phyloP scores from a whole-genome alignment of 1,140 invertebrate genomes.

The Drosophila lini region DNA sequence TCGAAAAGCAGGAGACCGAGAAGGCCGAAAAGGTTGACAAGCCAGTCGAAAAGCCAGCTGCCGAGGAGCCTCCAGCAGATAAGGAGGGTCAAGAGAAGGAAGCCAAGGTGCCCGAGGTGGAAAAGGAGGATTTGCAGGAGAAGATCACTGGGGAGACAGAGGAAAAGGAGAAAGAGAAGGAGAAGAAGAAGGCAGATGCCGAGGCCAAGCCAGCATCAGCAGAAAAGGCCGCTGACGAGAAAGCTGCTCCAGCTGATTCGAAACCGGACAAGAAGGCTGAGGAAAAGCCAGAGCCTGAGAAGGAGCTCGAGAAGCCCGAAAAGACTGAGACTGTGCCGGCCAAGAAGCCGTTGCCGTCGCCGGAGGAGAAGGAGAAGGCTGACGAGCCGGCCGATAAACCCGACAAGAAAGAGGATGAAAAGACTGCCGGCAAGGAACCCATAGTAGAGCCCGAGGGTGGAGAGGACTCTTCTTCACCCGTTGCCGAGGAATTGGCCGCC shows the following conservation, averaged over 20 bases:
- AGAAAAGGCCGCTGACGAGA: constrained; percentile 32
- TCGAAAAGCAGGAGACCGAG: constrained; percentile 55
- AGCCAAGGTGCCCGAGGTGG: constrained; percentile 28
- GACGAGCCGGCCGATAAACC: constrained; percentile 18
- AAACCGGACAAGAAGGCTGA: constrained; percentile 35
- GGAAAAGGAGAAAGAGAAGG: background rate
- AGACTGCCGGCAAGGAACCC: constrained; percentile 26
- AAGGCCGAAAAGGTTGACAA: constrained; percentile 39
- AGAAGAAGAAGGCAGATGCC: constrained; percentile 27
- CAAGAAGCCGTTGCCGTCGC: constrained; percentile 3
- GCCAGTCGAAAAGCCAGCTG: constrained; percentile 2
- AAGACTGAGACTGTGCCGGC: constrained; percentile 60
- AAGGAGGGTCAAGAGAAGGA: constrained; percentile 8
- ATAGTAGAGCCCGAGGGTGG: background rate
- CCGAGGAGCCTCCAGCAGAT: constrained; percentile 16
- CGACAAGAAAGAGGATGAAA: constrained; percentile 24
- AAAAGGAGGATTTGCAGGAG: constrained; percentile 6
- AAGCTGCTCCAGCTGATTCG: constrained; percentile 21
- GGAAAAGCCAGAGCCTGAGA: constrained; percentile 34
- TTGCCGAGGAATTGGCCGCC: constrained; percentile 37
- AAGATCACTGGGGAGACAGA: constrained; percentile 9
- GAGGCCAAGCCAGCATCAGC: constrained; percentile 21
- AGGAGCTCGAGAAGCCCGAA: constrained; percentile 42
- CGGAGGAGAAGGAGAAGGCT: constrained; percentile 3
- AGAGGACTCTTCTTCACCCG: constrained; percentile 18